Base-by-base conservation (phyloP, 2,113 vertebrate genomes). In the human (Homo sapiens) region DNA sequence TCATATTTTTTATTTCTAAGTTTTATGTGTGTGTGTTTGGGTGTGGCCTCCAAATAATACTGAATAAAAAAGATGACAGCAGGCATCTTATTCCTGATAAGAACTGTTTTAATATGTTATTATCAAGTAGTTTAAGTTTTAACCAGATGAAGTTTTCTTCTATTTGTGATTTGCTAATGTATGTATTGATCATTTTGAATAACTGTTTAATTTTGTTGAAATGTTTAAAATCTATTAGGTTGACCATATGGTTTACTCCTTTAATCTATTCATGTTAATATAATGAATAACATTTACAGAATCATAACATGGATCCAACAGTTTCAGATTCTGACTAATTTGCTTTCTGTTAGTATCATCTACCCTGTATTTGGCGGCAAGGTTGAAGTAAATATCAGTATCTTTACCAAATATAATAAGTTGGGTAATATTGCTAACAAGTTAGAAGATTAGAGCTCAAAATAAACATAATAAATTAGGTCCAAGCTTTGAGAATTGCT, bases 351-450 rank as follows among this genome's bases (percentile, higher is more conserved):
- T 38, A 50, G 23, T 20, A 93, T 88, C 50, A 78, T 73, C 83
- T 40, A 93, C 2, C 76, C 17, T 18, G 40, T 38, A 73, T 72
- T 38, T 32, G 66, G 35, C 23, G 10, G 81, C 40, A 78, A 0
- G 16, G 59, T 50, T 88, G 55, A 93, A 81, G 89, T 32, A 91
- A 84, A 32, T 38, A 93, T 32, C 35, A 84, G 22, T 43, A 92
- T n/a, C 35, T 95, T 91, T 43, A 85, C 55, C 52, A 83, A 90
- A 88, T 68, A 57, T 22, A 95, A 52, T 18, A 96, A 84, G 72
- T 86, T 81, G 38, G 35, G 61, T 43, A 66, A 90, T 90, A 81
- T 17, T 43, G 23, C 70, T 84, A 64, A 72, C 20, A 66, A 66
- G 43, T 55, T 92, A 79, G 18, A 93, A 73, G 73, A 66, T 43